These are phyloP conservation scores for Galemys pyrenaicus DNA, from an alignment of 2,113 vertebrate species.

Conservation along the genomic window DNA sequence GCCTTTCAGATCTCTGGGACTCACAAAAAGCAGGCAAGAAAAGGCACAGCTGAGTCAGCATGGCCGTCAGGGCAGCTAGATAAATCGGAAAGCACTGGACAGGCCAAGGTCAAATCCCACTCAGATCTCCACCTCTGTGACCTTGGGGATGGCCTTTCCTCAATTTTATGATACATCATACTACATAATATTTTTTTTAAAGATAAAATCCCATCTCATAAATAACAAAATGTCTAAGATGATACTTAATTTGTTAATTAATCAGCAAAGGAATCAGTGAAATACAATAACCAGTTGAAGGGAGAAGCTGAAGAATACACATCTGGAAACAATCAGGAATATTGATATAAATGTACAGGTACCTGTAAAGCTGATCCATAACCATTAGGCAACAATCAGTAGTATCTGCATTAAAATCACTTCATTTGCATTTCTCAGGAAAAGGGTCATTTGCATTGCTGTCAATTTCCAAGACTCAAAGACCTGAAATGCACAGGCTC, in stretches of 20 bases:
- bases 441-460: neutral
- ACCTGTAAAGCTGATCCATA: neutral
- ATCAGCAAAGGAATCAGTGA: neutral
- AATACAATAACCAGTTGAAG: neutral
- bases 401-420: neutral
- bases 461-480: neutral
- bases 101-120: neutral
- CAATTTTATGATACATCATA: neutral
- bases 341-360: neutral
- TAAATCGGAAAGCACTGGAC: neutral
- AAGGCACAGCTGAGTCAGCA: neutral
- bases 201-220: neutral
- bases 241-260: neutral
- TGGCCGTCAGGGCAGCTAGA: neutral
- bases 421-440: neutral
- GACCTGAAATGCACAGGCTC: neutral
- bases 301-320: neutral
- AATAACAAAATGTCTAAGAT: neutral
- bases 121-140: neutral
- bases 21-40: neutral
- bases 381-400: neutral
- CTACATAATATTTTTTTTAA: neutral
- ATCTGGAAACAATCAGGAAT: neutral
- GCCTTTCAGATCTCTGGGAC: neutral
- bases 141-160: neutral